Conservation (phyloP, 2,888 invertebrate species). For the Arenicola marina region DNA sequence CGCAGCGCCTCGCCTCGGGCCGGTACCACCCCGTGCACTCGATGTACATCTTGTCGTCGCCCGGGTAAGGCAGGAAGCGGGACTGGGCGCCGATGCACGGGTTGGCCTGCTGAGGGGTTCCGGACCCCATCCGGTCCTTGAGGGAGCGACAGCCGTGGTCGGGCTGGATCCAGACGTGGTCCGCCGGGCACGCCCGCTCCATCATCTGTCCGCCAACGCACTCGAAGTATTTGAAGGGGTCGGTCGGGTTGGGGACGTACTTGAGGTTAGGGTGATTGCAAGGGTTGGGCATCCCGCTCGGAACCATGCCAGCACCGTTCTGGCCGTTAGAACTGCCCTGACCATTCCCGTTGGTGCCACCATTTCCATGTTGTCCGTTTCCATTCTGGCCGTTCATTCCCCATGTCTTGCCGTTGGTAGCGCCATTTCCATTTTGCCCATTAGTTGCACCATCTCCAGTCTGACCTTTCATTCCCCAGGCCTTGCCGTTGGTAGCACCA, state of each 20-base stretch:
- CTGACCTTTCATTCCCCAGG: no score
- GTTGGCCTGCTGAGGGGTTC: not conserved
- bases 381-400: no score
- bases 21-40: conserved; percentile 39
- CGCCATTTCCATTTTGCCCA: no score
- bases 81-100: conserved; percentile 17
- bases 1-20: conserved; percentile 14
- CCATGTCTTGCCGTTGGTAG: no score
- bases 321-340: no score
- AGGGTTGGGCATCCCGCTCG: not conserved
- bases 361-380: no score
- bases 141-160: conserved; percentile 10
- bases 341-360: no score
- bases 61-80: conserved; percentile 39
- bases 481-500: no score
- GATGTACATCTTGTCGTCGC: conserved; percentile 38
- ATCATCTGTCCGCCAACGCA: conserved; percentile 10
- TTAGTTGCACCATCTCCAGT: no score
- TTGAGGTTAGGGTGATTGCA: not conserved
- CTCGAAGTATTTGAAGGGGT: conserved; percentile 16
- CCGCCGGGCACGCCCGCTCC: not conserved
- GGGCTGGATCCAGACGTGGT: conserved; percentile 16
- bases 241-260: conserved; percentile 12
- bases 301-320: no score
- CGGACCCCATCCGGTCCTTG: not conserved